A percentile compares a stretch with the other conserved stretches of the same genome.
phyloP scores from a whole-genome alignment of 2,888 invertebrate genomes.

The Acleris cristana region DNA sequence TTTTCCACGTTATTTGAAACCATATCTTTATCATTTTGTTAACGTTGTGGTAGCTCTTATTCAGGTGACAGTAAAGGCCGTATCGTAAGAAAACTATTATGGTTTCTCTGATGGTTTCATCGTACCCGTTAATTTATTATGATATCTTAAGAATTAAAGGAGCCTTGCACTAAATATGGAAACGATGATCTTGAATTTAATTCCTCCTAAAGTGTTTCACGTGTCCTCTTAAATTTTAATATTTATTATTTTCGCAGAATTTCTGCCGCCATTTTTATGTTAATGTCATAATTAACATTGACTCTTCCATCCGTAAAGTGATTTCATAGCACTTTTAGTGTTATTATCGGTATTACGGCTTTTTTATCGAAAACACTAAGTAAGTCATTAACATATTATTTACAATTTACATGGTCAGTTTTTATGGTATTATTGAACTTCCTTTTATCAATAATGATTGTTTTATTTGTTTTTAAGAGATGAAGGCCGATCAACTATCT shows the following conservation, averaged over 20 bases:
- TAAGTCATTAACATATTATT: conserved; percentile 31
- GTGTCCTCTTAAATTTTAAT: conserved; percentile 1
- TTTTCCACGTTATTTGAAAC: too few species aligned
- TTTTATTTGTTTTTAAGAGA: background rate
- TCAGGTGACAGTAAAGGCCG: too few species aligned
- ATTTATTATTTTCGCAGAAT: conserved; percentile 1
- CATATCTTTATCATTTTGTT: too few species aligned
- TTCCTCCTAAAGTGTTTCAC: background rate
- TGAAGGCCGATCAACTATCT: background rate
- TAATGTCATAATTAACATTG: conserved; percentile 30
- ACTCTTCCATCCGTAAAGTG: conserved; percentile 23
- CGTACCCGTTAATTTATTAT: too few species aligned
- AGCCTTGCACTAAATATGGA: background rate
- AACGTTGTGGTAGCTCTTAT: too few species aligned
- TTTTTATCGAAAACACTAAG: conserved; percentile 26
- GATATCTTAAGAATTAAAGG: too few species aligned
- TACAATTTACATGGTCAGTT: background rate
- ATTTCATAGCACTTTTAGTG: conserved; percentile 14
- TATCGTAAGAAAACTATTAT: too few species aligned
- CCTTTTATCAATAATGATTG: conserved; percentile 3
- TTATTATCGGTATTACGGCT: conserved; percentile 12
- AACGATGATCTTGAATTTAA: background rate
- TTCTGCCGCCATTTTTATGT: conserved; percentile 20
- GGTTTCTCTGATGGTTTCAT: too few species aligned
- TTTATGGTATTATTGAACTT: conserved; percentile 13